These are phyloP conservation scores for Balaeniceps rex DNA, from an alignment of 2,113 vertebrate species.

Conservation along the genomic window DNA sequence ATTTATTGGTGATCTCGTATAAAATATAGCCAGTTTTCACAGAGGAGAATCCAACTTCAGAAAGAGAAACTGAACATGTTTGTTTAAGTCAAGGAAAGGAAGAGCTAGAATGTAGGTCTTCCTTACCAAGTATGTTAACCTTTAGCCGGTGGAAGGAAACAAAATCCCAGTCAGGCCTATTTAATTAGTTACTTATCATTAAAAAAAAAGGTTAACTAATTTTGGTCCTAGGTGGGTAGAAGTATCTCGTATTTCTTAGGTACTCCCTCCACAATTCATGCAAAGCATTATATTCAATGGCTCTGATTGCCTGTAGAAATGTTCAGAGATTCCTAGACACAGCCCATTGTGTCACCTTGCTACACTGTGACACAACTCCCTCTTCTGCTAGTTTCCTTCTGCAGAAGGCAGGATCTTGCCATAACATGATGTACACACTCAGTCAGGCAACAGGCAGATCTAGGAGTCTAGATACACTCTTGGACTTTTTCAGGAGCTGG, in stretches of 20 bases:
- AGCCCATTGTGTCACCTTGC: background rate
- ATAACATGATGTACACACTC: background rate
- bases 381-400: background rate
- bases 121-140: background rate
- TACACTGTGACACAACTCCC: background rate
- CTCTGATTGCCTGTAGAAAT: background rate
- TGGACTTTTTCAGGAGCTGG: background rate
- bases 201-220: background rate
- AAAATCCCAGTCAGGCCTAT: background rate
- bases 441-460: background rate
- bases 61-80: background rate
- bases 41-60: background rate
- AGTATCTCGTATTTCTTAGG: background rate
- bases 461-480: background rate
- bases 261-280: background rate
- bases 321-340: background rate
- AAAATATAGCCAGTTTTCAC: background rate
- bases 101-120: background rate
- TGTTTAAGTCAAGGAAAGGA: background rate
- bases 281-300: background rate
- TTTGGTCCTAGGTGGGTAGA: background rate
- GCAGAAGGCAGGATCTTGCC: background rate
- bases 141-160: background rate
- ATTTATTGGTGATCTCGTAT: background rate
- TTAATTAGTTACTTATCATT: background rate